Evolutionary conservation across 2,797 vertebrate genomes (phyloP).

Genomic region (Podargus strigoides): DNA sequence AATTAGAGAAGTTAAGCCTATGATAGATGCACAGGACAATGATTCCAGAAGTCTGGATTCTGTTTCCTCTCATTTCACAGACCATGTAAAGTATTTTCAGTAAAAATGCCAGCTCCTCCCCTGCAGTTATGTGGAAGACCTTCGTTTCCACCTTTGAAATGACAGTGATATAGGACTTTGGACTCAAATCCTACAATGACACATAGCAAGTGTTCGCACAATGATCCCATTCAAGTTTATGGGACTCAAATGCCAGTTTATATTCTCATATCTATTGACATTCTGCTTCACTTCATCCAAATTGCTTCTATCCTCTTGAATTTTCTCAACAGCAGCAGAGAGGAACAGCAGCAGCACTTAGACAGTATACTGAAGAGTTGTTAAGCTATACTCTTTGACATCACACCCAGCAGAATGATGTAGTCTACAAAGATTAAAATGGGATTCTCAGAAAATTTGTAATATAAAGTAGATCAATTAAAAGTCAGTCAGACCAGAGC

Average conservation of each 20-base stretch:
- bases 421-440: not conserved
- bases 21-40: rapidly evolving
- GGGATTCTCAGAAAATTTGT: not conserved
- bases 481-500: not conserved
- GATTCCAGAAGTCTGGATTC: not conserved
- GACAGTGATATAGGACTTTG: not conserved
- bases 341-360: not conserved
- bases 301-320: not conserved
- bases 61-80: not conserved
- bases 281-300: not conserved
- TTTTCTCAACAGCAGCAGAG: not conserved
- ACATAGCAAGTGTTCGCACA: not conserved
- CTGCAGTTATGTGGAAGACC: not conserved
- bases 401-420: not conserved
- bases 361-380: not conserved
- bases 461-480: not conserved
- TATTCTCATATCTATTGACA: not conserved
- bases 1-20: not conserved
- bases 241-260: not conserved
- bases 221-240: not conserved
- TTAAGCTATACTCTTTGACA: not conserved
- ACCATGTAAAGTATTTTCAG: not conserved
- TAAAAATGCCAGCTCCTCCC: not conserved
- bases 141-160: not conserved
- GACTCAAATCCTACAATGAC: not conserved